A percentile compares a stretch with the other conserved stretches of the same genome.
phyloP scores from a whole-genome alignment of 2,797 vertebrate genomes.

The Chelmon rostratus region DNA sequence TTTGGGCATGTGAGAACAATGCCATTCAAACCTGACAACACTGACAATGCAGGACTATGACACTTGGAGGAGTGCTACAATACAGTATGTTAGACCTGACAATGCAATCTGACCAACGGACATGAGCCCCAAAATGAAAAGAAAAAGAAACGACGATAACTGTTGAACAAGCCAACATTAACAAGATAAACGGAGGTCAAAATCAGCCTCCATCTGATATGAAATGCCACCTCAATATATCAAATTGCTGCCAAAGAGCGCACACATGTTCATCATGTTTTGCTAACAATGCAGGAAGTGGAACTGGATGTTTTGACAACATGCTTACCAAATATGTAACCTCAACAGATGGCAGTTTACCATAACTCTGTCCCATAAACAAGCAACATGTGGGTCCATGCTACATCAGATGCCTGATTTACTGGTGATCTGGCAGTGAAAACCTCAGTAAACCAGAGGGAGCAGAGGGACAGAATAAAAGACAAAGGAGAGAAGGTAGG shows the following conservation, averaged over 20 bases:
- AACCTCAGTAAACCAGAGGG: conserved; percentile 17
- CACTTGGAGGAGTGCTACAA: background rate
- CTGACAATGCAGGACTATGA: conserved; percentile 2
- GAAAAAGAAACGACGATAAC: background rate
- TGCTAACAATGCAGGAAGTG: conserved; percentile 29
- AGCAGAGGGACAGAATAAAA: background rate
- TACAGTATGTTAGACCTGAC: background rate
- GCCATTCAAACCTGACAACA: conserved; percentile 11
- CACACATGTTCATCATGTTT: conserved; percentile 1
- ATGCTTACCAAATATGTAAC: conserved; percentile 38
- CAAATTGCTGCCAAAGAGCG: conserved; percentile 18
- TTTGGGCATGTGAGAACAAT: conserved; percentile 22
- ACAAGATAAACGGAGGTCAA: conserved; percentile 20
- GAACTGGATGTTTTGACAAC: conserved; percentile 39
- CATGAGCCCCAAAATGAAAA: background rate
- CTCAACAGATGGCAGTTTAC: conserved; percentile 45
- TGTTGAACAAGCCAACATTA: conserved; percentile 22
- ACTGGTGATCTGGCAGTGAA: conserved; percentile 8
- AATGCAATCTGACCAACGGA: background rate
- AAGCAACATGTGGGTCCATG: conserved; percentile 6
- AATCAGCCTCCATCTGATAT: conserved; percentile 22
- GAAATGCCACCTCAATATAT: conserved; percentile 29
- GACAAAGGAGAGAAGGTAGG: background rate
- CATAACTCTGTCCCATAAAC: conserved; percentile 40
- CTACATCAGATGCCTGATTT: background rate